Evolutionary conservation across 2,113 vertebrate species (phyloP).

Genomic region (Callithrix jacchus): DNA sequence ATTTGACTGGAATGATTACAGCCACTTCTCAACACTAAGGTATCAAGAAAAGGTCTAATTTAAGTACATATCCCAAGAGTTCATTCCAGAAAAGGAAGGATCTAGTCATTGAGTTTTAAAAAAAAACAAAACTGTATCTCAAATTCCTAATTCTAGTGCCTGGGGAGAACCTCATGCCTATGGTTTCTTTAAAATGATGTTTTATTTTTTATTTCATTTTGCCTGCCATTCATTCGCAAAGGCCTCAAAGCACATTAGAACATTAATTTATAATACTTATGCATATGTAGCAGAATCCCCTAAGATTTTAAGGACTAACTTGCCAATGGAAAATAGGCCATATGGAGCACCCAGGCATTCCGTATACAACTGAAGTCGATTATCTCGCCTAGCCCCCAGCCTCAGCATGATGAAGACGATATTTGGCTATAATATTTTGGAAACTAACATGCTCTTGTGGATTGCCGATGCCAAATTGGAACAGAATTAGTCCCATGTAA

Average conservation of each 20-base stretch:
- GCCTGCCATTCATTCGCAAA: slow-evolving; percentile 30
- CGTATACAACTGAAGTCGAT: slow-evolving; percentile 15
- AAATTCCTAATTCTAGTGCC: not conserved
- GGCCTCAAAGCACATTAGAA: slow-evolving; percentile 48
- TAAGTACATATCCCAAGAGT: not conserved
- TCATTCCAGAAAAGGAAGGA: slow-evolving; percentile 28
- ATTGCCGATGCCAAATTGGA: slow-evolving; percentile 59
- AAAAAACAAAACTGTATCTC: not conserved
- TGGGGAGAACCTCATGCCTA: slow-evolving; percentile 13
- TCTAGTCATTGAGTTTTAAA: not conserved
- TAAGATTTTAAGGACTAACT: slow-evolving; percentile 43
- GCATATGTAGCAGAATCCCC: slow-evolving; percentile 30
- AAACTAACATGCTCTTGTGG: slow-evolving; percentile 52
- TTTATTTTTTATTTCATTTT: slow-evolving; percentile 33
- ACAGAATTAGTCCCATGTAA: not conserved
- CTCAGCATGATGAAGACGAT: slow-evolving; percentile 51
- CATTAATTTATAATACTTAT: slow-evolving; percentile 64
- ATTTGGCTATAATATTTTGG: slow-evolving; percentile 65
- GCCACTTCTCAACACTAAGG: not conserved
- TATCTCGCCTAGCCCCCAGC: slow-evolving; percentile 19
- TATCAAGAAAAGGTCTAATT: not conserved
- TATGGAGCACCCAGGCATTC: slow-evolving; percentile 57
- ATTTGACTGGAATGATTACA: not conserved
- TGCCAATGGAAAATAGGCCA: slow-evolving; percentile 68
- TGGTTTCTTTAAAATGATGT: not conserved